phyloP scores from a whole-genome alignment of 1,140 invertebrate species.

The Drosophila mauritiana region DNA sequence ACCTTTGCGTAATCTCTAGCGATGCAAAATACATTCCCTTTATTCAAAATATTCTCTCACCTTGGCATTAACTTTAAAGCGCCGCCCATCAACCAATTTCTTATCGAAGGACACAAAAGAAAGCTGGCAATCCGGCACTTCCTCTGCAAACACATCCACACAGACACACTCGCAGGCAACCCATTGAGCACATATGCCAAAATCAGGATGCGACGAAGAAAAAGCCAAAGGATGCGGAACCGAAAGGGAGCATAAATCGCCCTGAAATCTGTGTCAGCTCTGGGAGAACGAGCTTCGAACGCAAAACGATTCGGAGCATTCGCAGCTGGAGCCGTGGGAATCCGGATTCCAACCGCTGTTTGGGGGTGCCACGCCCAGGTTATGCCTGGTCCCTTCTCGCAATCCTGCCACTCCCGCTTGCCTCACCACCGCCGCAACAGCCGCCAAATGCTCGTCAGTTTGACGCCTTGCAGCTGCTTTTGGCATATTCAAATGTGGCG shows the following conservation, averaged over 20 bases:
- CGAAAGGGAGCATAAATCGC: slow-evolving; percentile 50
- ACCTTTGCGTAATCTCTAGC: slow-evolving; percentile 27
- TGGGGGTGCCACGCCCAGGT: slow-evolving; percentile 45
- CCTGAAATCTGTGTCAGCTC: slow-evolving; percentile 61
- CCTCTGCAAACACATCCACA: neutral
- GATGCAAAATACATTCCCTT: slow-evolving; percentile 4
- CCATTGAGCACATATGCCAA: slow-evolving; percentile 43
- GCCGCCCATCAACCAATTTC: slow-evolving; percentile 30
- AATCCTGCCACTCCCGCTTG: neutral
- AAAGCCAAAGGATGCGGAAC: slow-evolving; percentile 11
- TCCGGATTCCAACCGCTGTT: slow-evolving; percentile 34
- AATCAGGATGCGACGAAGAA: slow-evolving; percentile 25
- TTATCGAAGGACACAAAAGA: slow-evolving; percentile 35
- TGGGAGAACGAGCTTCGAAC: slow-evolving; percentile 30
- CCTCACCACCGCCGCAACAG: neutral
- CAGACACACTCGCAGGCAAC: slow-evolving; percentile 1
- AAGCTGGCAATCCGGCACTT: slow-evolving; percentile 26
- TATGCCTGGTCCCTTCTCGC: neutral
- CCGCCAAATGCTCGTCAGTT: slow-evolving; percentile 14
- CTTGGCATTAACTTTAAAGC: slow-evolving; percentile 49
- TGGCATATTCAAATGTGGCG: slow-evolving; percentile 67
- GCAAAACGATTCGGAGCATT: slow-evolving; percentile 52
- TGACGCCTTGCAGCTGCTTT: slow-evolving; percentile 49
- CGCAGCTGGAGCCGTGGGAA: slow-evolving; percentile 18
- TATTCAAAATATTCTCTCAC: slow-evolving; percentile 6